Percentiles rank a stretch among this genome's conserved stretches.
Conservation (phyloP, 2,113 vertebrate genomes). For the Speoplatyrhinus poulsoni region DNA sequence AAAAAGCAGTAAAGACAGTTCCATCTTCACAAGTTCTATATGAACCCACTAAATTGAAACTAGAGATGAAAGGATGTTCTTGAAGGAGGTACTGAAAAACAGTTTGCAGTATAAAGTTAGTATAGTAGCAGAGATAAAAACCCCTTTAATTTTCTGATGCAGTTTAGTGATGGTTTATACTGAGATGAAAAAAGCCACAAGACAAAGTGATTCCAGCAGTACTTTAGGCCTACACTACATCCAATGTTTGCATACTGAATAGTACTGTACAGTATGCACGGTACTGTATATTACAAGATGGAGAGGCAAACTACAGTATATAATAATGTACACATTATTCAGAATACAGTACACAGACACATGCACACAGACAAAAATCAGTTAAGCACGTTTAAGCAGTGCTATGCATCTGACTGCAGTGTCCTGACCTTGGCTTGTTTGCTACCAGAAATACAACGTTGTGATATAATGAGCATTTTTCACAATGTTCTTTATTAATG, state of each 20-base stretch:
- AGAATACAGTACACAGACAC: background rate
- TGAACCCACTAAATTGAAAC: conserved; percentile 24
- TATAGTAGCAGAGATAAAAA: background rate
- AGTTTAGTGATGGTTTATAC: background rate
- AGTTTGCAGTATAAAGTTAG: conserved; percentile 4
- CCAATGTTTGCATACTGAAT: background rate
- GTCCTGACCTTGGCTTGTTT: conserved; percentile 28
- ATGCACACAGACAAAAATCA: background rate
- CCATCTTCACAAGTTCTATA: conserved; percentile 11
- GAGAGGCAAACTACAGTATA: background rate
- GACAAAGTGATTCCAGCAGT: background rate
- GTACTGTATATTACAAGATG: background rate
- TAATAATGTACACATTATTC: background rate
- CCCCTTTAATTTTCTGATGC: background rate
- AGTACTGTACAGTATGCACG: background rate
- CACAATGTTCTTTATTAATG: conserved; percentile 8
- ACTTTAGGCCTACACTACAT: background rate
- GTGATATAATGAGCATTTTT: conserved; percentile 41
- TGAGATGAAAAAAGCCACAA: background rate
- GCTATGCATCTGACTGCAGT: conserved; percentile 13
- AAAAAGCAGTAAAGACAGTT: conserved; percentile 18
- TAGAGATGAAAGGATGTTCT: conserved; percentile 18
- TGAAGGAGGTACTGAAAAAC: conserved; percentile 12
- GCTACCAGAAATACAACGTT: conserved; percentile 22
- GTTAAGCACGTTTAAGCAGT: background rate